Evolutionary conservation across 2,888 invertebrate species (phyloP), one percentile per base, ranked within the genome.

Genomic region (Rhagophthalmus giganteus): DNA sequence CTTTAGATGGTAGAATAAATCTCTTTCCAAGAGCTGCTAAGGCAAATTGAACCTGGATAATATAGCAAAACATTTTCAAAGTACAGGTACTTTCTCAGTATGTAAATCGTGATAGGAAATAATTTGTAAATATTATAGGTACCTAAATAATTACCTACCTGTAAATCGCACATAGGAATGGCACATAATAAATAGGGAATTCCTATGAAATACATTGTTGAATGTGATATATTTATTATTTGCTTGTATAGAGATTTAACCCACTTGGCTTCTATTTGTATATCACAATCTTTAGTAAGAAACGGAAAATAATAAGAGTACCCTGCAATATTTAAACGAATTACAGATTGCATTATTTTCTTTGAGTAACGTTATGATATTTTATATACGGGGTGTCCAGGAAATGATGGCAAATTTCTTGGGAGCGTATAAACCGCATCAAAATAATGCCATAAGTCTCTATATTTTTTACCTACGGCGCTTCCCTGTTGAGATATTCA

Each of bases 231-330:
- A 70, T 94, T 88, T 26, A 95, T 81, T 40, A 93, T 75, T 69
- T 95, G 94, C 67, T 92, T 91, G 78, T 90, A 93, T 1, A 94
- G 79, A 0, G 90, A 87, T 63, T 84, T 83, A n/a, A 94, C 86
- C 76, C 85, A 87, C 69, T 91, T 90, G 49, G 89, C 84, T 10
- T 37, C 85, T 2, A 90, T 85, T 12, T 72, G 74, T 35, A 93
- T 79, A 2, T 81, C 83, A 69, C 90, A 90, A 2, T 82, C 81
- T 10, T 79, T 70, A 40, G 53, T 65, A 30, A 82, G 67, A 64
- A 81, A 81, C 8, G 80, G 79, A 63, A 77, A 80, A 15, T 61
- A 60, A 60, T 75, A 79, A 37, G 68, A 60, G 62, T 81, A 81
- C 6, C 81, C 81, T 63, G 71, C 71, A 67, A 75, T n/a, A n/a